A percentile compares a stretch with the other conserved stretches of the same genome.
Conservation (phyloP, 2,888 invertebrate species). For the Agrilus cyanescens region DNA sequence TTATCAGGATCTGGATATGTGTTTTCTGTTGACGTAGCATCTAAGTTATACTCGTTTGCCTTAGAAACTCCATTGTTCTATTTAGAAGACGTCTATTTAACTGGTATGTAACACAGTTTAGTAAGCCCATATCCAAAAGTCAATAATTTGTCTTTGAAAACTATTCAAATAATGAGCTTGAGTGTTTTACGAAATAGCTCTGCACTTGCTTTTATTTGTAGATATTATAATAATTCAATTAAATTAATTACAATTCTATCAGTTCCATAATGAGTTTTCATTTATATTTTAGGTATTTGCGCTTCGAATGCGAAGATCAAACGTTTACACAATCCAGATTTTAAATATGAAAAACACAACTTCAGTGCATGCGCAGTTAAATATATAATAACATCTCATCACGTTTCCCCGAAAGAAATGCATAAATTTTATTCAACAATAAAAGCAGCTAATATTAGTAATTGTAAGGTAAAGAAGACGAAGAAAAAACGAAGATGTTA, state of each 20-base stretch:
- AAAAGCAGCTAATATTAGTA: slow-evolving; percentile 12
- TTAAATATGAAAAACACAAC: slow-evolving; percentile 43
- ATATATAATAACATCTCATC: slow-evolving; percentile 44
- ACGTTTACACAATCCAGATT: slow-evolving; percentile 53
- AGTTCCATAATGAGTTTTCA: neutral
- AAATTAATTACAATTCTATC: too few species aligned
- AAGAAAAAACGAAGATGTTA: too few species aligned
- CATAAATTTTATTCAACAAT: slow-evolving; percentile 24
- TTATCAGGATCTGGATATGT: slow-evolving; percentile 71
- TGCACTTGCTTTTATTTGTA: too few species aligned
- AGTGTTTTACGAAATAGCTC: too few species aligned
- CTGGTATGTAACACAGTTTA: slow-evolving; percentile 36
- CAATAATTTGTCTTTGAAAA: too few species aligned
- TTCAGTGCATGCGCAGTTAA: slow-evolving; percentile 40
- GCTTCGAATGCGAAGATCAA: slow-evolving; percentile 45
- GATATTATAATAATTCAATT: too few species aligned
- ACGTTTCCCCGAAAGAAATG: slow-evolving; percentile 40
- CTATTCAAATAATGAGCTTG: too few species aligned
- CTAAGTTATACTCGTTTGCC: slow-evolving; percentile 53
- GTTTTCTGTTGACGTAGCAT: slow-evolving; percentile 54
- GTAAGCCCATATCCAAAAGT: neutral
- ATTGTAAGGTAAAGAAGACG: too few species aligned
- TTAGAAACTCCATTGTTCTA: slow-evolving; percentile 58
- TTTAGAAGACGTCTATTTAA: slow-evolving; percentile 65
- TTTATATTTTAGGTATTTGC: slow-evolving; percentile 41